phyloP scores from a whole-genome alignment of 1,140 invertebrate species.

The Metopolophium dirhodum region DNA sequence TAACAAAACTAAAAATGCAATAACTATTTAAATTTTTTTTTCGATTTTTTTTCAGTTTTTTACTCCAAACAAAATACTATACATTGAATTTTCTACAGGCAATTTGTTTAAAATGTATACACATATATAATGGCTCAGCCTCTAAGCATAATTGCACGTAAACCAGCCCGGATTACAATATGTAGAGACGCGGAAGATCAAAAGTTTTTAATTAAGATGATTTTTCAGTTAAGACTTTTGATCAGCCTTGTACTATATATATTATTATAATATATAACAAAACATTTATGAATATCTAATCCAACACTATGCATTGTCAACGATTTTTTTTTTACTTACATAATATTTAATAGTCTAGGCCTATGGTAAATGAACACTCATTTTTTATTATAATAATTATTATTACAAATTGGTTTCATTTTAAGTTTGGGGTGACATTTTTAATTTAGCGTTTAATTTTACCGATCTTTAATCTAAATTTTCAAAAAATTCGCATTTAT shows the following conservation, averaged over 20 bases:
- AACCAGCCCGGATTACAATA: constrained; percentile 52
- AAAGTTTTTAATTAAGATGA: constrained; percentile 49
- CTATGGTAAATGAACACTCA: constrained; percentile 57
- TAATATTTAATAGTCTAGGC: constrained; percentile 56
- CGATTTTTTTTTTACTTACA: constrained; percentile 54
- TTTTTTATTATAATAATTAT: constrained; percentile 45
- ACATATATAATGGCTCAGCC: constrained; percentile 55
- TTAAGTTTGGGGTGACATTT: constrained; percentile 40
- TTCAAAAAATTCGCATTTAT: constrained; percentile 55
- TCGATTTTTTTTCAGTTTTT: constrained; percentile 39
- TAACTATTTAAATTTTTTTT: constrained; percentile 50
- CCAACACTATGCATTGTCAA: constrained; percentile 53
- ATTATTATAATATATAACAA: constrained; percentile 56
- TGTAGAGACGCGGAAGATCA: constrained; percentile 51
- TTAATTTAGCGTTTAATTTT: constrained; percentile 36
- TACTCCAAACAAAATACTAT: constrained; percentile 56
- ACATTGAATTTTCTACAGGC: constrained; percentile 57
- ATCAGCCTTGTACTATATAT: constrained; percentile 52
- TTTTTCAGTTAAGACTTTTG: constrained; percentile 52
- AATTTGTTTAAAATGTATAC: constrained; percentile 53
- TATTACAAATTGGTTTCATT: constrained; percentile 47
- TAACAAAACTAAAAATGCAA: constrained; percentile 58
- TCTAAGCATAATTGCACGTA: constrained; percentile 57
- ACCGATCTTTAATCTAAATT: constrained; percentile 35
- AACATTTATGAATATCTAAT: constrained; percentile 55